phyloP scores from a whole-genome alignment of 92 coral and sea anemone species.

The Umimayanthus kanabou region DNA sequence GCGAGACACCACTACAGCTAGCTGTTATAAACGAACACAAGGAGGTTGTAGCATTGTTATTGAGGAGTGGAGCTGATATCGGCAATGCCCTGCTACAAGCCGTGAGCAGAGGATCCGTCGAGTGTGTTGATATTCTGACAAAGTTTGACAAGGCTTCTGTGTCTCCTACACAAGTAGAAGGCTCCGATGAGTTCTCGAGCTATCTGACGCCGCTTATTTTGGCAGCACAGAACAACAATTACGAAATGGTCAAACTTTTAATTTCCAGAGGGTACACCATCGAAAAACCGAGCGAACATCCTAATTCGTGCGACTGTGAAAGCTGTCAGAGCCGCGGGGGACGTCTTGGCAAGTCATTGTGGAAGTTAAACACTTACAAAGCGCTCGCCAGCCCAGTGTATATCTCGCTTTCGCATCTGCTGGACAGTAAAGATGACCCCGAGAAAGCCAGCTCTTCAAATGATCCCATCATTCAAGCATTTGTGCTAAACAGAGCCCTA shows the following conservation, averaged over 20 bases:
- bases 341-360: conserved; percentile 61
- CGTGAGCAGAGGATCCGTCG: conserved; percentile 38
- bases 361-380: conserved; percentile 67
- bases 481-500: conserved; percentile 67
- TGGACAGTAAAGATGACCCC: background rate
- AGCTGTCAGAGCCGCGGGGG: conserved; percentile 59
- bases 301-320: conserved; percentile 62
- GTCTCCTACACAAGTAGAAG: background rate
- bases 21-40: conserved; percentile 21
- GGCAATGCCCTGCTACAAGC: conserved; percentile 46
- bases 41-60: conserved; percentile 26
- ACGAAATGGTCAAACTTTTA: conserved; percentile 68
- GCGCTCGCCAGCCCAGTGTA: conserved; percentile 82
- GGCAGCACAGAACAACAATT: conserved; percentile 67
- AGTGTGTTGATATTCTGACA: conserved; percentile 30
- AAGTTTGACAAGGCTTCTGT: background rate
- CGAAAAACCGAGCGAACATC: conserved; percentile 60
- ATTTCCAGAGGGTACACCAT: conserved; percentile 64
- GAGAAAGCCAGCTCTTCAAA: conserved; percentile 24
- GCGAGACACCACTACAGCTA: conserved; percentile 45
- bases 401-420: conserved; percentile 62
- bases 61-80: conserved; percentile 36
- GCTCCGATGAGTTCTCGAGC: conserved; percentile 14
- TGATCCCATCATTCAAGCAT: conserved; percentile 87
- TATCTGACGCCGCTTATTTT: conserved; percentile 57